Percentiles rank a stretch among this genome's conserved stretches.
phyloP scores from a whole-genome alignment of 2,797 vertebrate species.

The Urophycis tenuis region DNA sequence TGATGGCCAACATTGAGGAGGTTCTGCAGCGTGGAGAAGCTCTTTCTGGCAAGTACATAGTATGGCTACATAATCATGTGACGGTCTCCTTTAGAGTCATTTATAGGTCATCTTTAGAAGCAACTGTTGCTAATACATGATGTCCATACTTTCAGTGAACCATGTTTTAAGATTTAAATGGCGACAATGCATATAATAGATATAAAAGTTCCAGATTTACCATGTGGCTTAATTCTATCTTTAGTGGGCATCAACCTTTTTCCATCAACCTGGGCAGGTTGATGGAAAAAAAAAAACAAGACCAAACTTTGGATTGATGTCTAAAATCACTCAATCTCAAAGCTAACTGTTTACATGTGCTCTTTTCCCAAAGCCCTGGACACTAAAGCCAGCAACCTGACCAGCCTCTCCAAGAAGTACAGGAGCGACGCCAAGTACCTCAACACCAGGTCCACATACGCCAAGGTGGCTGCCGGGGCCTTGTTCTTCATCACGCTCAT shows the following conservation, averaged over 20 bases:
- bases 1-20: constrained; percentile 95
- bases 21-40: constrained; percentile 88
- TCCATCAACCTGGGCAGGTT: no score
- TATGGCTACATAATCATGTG: not conserved
- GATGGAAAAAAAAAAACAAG: no score
- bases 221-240: no score
- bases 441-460: constrained; percentile 88
- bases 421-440: constrained; percentile 89
- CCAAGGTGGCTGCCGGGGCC: constrained; percentile 81
- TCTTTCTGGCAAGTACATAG: constrained; percentile 76
- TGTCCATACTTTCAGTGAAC: not conserved
- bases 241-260: no score
- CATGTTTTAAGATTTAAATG: not conserved
- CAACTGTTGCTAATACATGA: not conserved
- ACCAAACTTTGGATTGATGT: no score
- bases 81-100: not conserved
- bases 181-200: no score
- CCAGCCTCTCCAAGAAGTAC: constrained; percentile 88
- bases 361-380: constrained; percentile 73
- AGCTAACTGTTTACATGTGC: no score
- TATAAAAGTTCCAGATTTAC: no score
- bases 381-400: constrained; percentile 88
- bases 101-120: not conserved
- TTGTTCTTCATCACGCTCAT: constrained; percentile 87
- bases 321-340: no score